Base-by-base conservation (phyloP, 1,140 invertebrate species). In the Laupala kohalensis region DNA sequence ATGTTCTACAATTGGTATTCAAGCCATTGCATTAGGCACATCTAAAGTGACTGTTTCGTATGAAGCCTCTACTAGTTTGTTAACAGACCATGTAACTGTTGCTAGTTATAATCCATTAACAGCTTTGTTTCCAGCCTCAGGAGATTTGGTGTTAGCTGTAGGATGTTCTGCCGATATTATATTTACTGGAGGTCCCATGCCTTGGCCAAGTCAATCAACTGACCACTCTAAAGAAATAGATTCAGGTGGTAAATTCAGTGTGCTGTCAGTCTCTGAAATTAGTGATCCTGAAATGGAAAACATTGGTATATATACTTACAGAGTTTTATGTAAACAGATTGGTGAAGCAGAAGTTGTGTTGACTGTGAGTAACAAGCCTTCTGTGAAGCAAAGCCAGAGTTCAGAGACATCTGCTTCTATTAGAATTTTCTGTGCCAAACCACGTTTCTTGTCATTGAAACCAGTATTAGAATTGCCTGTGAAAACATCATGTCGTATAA, bases 41-140 rank as follows among this genome's bases (percentile, higher is more conserved):
- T 83, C 84, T 3, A 81, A 83, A 73, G 77, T 90, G 0, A 87
- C 84, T 0, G 82, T 90, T 1, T 83, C 81, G 0, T 89, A 88
- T 73, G 78, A 80, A 24, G 76, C 78, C 62, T 81, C 78, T 19
- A 79, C 77, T n/a, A 67, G 72, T 3, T 76, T 82, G 27, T 79
- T 93, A 12, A 82, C 85, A 73, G 88, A 89, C 65, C 85, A 85
- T 23, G 83, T 88, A 2, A 86, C 86, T 6, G 83, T 93, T 4
- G 86, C 87, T 9, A 86, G 89, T 0, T 91, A 87, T 78, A 86
- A 86, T 74, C 85, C 87, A 15, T 78, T 92, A 5, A 77, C 81
- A 74, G 82, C 84, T 9, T 24, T 86, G 25, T 80, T 87, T 77
- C 88, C 88, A 5, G 72, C 71, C 62, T 80, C 72, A 26, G 78